Evolutionary conservation across 2,113 vertebrate genomes (phyloP).

Genomic region (Vireo altiloquus): DNA sequence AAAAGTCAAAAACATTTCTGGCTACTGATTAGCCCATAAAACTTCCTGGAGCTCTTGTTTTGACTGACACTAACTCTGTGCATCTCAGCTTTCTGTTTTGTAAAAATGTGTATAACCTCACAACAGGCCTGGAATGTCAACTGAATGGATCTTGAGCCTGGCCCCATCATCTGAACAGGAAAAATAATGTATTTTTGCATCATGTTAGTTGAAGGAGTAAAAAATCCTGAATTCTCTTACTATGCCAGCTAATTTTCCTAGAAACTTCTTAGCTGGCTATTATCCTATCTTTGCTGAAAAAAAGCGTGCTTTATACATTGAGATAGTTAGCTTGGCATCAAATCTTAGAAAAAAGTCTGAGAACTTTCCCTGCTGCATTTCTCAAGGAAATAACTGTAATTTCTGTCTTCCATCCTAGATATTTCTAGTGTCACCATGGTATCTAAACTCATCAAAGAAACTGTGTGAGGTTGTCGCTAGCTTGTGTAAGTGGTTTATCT

Average conservation of each 20-base stretch:
- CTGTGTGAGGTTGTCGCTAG: neutral
- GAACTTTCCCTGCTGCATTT: neutral
- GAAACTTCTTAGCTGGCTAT: neutral
- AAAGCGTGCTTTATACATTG: neutral
- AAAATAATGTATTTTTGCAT: neutral
- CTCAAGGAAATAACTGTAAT: neutral
- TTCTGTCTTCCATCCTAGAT: conserved; percentile 15
- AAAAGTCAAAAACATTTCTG: neutral
- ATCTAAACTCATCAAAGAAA: neutral
- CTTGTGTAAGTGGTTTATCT: neutral
- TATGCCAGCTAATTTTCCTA: neutral
- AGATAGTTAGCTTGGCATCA: neutral
- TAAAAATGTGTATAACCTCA: conserved; percentile 10
- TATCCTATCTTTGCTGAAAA: neutral
- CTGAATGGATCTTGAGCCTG: neutral
- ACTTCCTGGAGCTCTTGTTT: neutral
- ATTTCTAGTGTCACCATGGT: conserved; percentile 20
- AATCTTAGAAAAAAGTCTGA: neutral
- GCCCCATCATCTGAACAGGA: neutral
- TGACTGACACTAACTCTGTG: neutral
- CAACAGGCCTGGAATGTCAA: neutral
- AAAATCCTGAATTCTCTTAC: neutral
- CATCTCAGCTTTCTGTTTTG: neutral
- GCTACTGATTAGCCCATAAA: neutral
- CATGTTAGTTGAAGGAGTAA: neutral